These are phyloP conservation scores for Muricea muricata DNA, from an alignment of 92 coral and sea anemone species.

Conservation along the genomic window DNA sequence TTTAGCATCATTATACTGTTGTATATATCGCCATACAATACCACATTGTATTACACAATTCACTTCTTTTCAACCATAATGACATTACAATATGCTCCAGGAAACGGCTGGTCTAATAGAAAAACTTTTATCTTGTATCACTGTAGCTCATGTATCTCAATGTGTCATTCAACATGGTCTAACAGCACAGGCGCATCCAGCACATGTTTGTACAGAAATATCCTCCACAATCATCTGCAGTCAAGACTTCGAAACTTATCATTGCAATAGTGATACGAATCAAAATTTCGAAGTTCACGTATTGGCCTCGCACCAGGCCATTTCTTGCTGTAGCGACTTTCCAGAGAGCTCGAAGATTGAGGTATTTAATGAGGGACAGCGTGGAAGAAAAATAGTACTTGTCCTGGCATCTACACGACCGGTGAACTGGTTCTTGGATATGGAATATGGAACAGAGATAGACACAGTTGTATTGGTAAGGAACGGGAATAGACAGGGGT, in stretches of 20 bases:
- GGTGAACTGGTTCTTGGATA: conserved; percentile 31
- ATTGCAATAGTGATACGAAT: conserved; percentile 16
- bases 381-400: conserved; percentile 28
- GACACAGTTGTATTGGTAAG: conserved; percentile 26
- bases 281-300: conserved; percentile 37
- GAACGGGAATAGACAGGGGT: background rate
- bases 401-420: conserved; percentile 38
- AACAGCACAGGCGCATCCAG: conserved; percentile 5
- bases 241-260: conserved; percentile 29
- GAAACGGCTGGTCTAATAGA: no score
- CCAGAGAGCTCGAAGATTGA: conserved; percentile 26
- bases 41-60: background rate
- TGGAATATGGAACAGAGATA: conserved; percentile 22
- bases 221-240: conserved; percentile 10
- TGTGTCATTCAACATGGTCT: conserved; percentile 15
- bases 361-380: background rate
- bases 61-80: no score
- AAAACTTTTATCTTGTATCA: no score
- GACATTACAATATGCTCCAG: background rate
- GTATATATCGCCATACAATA: no score
- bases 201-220: background rate
- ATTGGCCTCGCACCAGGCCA: conserved; percentile 45
- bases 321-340: conserved; percentile 12
- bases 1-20: no score
- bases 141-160: conserved; percentile 25